Percentiles rank a stretch among this genome's conserved stretches.
These are phyloP conservation scores for Baccha elongata DNA, from an alignment of 2,888 invertebrate genomes.

Conservation along the genomic window DNA sequence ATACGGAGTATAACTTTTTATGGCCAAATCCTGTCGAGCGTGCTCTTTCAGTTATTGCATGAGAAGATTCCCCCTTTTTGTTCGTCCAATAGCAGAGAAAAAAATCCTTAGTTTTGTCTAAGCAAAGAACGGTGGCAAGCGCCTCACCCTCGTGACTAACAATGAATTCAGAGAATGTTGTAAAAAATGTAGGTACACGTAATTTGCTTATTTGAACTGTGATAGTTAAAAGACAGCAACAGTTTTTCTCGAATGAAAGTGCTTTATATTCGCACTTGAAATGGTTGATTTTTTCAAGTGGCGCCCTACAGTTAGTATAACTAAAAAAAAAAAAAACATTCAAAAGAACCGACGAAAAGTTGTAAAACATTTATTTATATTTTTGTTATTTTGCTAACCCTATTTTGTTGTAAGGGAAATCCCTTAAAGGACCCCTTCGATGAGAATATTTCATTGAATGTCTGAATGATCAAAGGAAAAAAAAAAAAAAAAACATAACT, in stretches of 20 bases:
- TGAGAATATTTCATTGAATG: constrained; percentile 49
- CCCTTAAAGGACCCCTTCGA: not conserved
- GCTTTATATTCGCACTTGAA: constrained; percentile 17
- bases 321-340: constrained; percentile 5
- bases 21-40: constrained; percentile 3
- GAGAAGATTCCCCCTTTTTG: not conserved
- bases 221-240: constrained; percentile 61
- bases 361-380: not conserved
- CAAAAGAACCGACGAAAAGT: constrained; percentile 5
- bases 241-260: constrained; percentile 9
- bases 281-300: constrained; percentile 20
- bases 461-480: constrained; percentile 58
- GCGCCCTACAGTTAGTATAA: constrained; percentile 28
- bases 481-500: constrained; percentile 21
- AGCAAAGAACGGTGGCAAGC: not conserved
- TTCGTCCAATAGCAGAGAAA: not conserved
- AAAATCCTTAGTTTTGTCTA: constrained; percentile 16
- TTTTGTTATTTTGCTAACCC: not conserved
- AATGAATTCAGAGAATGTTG: constrained; percentile 10
- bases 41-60: not conserved
- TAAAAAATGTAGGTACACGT: constrained; percentile 34
- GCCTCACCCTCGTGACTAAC: not conserved
- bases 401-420: constrained; percentile 9
- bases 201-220: constrained; percentile 55
- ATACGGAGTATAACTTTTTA: constrained; percentile 18